Percentiles rank a stretch among this genome's conserved stretches.
phyloP scores from a whole-genome alignment of 2,888 invertebrate genomes.

The Diplolepis rosae region DNA sequence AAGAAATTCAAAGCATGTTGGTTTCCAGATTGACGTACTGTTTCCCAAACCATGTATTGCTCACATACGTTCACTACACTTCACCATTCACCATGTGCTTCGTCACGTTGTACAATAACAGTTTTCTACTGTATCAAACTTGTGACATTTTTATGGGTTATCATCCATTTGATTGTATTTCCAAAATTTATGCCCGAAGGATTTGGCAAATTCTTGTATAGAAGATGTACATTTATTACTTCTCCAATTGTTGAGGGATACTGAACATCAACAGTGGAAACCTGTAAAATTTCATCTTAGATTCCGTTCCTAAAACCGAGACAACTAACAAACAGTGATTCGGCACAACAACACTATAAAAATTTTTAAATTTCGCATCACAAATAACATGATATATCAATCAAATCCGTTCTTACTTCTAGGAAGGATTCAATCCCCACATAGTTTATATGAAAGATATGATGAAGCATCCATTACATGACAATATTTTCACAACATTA shows the following conservation, averaged over 20 bases:
- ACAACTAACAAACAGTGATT: too few relatives aligned
- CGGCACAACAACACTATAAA: too few relatives aligned
- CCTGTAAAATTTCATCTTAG: not conserved
- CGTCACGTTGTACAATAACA: not conserved
- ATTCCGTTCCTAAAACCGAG: not conserved
- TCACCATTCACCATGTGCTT: not conserved
- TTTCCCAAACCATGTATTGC: not conserved
- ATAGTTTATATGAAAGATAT: too few relatives aligned
- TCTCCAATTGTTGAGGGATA: not conserved
- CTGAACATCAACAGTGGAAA: not conserved
- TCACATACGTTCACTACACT: not conserved
- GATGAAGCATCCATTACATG: too few relatives aligned
- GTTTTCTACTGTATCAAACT: not conserved
- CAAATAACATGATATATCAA: too few relatives aligned
- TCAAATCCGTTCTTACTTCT: not conserved
- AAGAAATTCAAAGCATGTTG: not conserved
- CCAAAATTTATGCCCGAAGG: not conserved
- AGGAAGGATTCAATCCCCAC: too few relatives aligned
- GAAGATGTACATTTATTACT: not conserved
- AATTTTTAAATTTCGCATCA: too few relatives aligned
- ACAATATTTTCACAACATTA: too few relatives aligned
- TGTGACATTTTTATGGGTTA: not conserved
- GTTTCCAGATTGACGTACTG: not conserved
- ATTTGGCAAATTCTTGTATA: not conserved
- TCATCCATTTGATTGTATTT: not conserved